Evolutionary conservation across 92 coral and sea anemone genomes (phyloP).

Genomic region (Phenganax stokvisi): DNA sequence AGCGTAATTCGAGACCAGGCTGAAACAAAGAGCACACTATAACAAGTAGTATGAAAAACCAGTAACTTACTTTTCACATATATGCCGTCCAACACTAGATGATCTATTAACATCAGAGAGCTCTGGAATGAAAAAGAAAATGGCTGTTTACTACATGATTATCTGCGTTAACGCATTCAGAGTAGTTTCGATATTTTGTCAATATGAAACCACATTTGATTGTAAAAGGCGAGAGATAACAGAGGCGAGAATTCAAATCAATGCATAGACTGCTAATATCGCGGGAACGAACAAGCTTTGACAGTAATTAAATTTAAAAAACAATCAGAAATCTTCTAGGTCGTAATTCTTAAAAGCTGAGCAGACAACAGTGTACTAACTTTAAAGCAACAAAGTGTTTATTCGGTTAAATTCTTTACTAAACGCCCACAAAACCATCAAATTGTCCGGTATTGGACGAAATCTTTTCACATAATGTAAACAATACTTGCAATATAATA

Average conservation of each 20-base stretch:
- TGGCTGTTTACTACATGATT: background rate
- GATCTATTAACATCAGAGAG: background rate
- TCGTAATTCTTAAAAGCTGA: background rate
- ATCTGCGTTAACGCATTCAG: background rate
- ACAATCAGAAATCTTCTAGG: background rate
- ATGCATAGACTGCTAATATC: background rate
- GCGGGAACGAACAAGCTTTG: background rate
- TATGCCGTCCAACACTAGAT: background rate
- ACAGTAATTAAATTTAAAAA: background rate
- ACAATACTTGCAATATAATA: background rate
- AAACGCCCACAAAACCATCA: slow-evolving; percentile 22
- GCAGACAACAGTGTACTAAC: background rate
- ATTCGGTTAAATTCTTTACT: slow-evolving; percentile 2
- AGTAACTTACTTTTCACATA: background rate
- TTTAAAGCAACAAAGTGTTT: background rate
- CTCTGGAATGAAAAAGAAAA: background rate
- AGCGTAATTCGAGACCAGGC: background rate
- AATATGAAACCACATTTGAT: background rate
- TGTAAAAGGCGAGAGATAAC: background rate
- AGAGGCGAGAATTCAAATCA: background rate
- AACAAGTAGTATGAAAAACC: background rate
- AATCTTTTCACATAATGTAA: background rate
- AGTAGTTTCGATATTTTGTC: background rate
- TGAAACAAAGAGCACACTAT: background rate
- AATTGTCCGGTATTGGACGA: background rate